Conservation (phyloP, 2,113 vertebrate species). For the Melanerpes aurifrons region DNA sequence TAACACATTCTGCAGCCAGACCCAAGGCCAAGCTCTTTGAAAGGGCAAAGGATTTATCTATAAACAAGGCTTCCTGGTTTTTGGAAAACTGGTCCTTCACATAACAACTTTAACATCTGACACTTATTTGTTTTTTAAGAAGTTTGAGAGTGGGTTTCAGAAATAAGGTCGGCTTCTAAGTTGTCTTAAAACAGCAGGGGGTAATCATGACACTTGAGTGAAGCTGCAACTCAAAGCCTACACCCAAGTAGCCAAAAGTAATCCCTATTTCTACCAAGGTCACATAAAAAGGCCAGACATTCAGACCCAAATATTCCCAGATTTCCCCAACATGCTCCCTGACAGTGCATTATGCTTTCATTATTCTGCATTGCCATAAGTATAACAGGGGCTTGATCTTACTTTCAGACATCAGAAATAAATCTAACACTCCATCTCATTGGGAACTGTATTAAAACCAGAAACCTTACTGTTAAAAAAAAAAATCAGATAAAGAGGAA, state of each 20-base stretch:
- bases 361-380: background rate
- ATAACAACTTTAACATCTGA: background rate
- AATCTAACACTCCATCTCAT: background rate
- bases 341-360: background rate
- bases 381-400: background rate
- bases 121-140: background rate
- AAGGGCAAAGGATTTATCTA: background rate
- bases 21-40: background rate
- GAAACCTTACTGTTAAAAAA: background rate
- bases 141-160: background rate
- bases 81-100: background rate
- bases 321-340: background rate
- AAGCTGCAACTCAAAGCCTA: background rate
- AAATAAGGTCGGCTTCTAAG: background rate
- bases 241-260: background rate
- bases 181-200: background rate
- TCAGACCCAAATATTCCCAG: background rate
- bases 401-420: background rate
- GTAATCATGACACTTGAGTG: background rate
- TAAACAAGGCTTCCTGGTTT: background rate
- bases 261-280: background rate
- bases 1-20: background rate
- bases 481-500: background rate
- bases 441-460: background rate
- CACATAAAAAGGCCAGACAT: background rate